A percentile compares a stretch with the other conserved stretches of the same genome.
phyloP scores from a whole-genome alignment of 2,888 invertebrate species.

The Nephrotoma guestfalica region DNA sequence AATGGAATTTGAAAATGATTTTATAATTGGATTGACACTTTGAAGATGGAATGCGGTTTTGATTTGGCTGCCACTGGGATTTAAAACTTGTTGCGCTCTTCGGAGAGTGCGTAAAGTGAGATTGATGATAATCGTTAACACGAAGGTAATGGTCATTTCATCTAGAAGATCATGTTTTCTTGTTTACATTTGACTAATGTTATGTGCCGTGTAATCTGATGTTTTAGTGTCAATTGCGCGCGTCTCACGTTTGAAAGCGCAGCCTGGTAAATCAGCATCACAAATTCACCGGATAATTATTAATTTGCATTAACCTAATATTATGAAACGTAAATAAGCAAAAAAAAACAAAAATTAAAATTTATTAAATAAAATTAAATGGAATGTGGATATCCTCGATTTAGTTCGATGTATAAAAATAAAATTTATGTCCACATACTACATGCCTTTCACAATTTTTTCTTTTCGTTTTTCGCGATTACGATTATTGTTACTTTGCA shows the following conservation, averaged over 20 bases:
- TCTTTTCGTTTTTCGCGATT: background rate
- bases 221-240: background rate
- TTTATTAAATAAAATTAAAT: background rate
- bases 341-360: background rate
- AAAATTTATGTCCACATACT: background rate
- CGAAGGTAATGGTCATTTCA: background rate
- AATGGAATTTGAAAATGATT: background rate
- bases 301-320: background rate
- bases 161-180: background rate
- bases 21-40: background rate
- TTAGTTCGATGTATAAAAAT: background rate
- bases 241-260: background rate
- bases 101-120: background rate
- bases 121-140: background rate
- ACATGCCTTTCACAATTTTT: conserved; percentile 3
- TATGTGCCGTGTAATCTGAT: background rate
- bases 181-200: background rate
- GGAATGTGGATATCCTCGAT: conserved; percentile 7
- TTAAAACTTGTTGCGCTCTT: background rate
- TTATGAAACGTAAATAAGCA: background rate
- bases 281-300: background rate
- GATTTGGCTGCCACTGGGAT: background rate
- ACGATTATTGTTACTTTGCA: background rate
- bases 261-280: background rate
- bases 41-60: background rate